A percentile compares a stretch with the other conserved stretches of the same genome.
These are phyloP conservation scores for Sisyra nigra DNA, from an alignment of 2,888 invertebrate species.

Conservation along the genomic window DNA sequence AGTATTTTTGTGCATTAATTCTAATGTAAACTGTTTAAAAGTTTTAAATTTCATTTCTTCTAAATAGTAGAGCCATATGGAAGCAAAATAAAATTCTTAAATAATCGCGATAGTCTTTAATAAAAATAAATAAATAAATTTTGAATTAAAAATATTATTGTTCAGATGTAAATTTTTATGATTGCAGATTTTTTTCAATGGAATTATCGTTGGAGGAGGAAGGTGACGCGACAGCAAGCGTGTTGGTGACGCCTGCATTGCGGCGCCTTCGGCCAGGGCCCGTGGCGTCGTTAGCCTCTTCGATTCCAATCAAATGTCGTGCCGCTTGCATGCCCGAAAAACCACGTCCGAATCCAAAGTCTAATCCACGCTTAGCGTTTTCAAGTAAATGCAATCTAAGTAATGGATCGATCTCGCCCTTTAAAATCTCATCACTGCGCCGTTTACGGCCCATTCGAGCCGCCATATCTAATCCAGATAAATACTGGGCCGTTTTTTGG, in stretches of 20 bases:
- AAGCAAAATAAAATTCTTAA: too few relatives aligned
- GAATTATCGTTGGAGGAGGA: neutral
- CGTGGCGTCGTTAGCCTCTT: conserved; percentile 77
- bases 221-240: too few relatives aligned
- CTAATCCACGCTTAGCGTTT: conserved; percentile 75
- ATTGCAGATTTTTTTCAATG: neutral
- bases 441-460: conserved; percentile 73
- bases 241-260: conserved; percentile 20
- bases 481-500: conserved; percentile 68
- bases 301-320: conserved; percentile 80
- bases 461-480: conserved; percentile 69
- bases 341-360: conserved; percentile 74
- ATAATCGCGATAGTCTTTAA: too few relatives aligned
- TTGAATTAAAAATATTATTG: too few relatives aligned
- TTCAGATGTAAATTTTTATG: neutral
- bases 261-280: conserved; percentile 81
- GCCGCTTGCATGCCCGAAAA: conserved; percentile 82
- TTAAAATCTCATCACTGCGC: conserved; percentile 28
- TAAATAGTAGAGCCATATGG: too few relatives aligned
- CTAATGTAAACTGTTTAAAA: too few relatives aligned
- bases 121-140: conserved; percentile 4
- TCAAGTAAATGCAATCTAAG: neutral
- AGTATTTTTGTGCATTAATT: too few relatives aligned
- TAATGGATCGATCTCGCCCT: neutral
- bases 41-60: too few relatives aligned